Conservation (phyloP, 2,888 invertebrate genomes). For the Drosophila acutilabella region DNA sequence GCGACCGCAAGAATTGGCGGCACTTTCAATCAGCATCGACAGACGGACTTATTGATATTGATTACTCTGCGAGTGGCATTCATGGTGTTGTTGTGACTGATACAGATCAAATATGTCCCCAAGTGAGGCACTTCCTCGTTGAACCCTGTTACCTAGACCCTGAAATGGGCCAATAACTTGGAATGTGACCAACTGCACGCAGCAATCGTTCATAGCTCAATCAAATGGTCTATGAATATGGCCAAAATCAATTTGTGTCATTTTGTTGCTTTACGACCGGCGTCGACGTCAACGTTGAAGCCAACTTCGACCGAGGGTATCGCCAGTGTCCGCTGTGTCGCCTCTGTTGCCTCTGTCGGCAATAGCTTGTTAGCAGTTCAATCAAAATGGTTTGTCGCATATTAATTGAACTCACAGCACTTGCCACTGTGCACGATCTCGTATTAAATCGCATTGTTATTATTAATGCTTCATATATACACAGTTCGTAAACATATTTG, state of each 20-base stretch:
- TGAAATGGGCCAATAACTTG: slow-evolving; percentile 30
- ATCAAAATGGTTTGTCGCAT: slow-evolving; percentile 69
- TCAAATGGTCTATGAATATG: slow-evolving; percentile 52
- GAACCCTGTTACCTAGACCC: slow-evolving; percentile 25
- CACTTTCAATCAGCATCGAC: slow-evolving; percentile 64
- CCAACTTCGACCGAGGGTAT: not conserved
- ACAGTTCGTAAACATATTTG: not conserved
- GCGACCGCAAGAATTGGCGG: slow-evolving; percentile 45
- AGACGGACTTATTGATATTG: slow-evolving; percentile 54
- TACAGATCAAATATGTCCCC: slow-evolving; percentile 44
- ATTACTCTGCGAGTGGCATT: slow-evolving; percentile 42
- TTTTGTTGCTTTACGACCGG: slow-evolving; percentile 59
- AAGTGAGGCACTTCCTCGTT: slow-evolving; percentile 20
- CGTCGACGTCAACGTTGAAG: not conserved
- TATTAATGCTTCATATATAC: slow-evolving; percentile 52
- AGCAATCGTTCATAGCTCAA: slow-evolving; percentile 32
- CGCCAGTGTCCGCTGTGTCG: not conserved
- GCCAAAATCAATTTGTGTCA: slow-evolving; percentile 73
- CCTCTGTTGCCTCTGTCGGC: not conserved
- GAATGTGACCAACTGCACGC: slow-evolving; percentile 53
- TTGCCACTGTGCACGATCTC: slow-evolving; percentile 56
- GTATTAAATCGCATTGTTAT: slow-evolving; percentile 59
- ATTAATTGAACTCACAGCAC: slow-evolving; percentile 63
- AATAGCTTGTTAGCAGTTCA: slow-evolving; percentile 66
- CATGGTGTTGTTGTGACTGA: slow-evolving; percentile 12